phyloP scores from a whole-genome alignment of 2,113 vertebrate genomes.

The Daphoenositta chrysoptera region DNA sequence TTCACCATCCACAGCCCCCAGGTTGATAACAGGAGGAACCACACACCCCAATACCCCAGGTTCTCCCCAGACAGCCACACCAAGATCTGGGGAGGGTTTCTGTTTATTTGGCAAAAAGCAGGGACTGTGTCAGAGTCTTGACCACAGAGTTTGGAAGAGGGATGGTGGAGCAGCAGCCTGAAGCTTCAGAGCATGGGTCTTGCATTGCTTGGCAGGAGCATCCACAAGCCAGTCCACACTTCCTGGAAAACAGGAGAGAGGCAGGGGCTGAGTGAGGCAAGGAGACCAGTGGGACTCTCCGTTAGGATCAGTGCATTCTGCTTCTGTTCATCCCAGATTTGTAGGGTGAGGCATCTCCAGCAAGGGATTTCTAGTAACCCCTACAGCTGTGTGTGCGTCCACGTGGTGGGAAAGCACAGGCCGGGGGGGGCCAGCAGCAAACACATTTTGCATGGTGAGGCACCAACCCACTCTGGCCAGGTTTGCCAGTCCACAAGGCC shows the following conservation, averaged over 20 bases:
- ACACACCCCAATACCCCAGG: background rate
- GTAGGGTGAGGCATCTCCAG: background rate
- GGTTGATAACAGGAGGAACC: background rate
- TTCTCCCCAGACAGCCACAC: background rate
- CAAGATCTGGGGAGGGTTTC: background rate
- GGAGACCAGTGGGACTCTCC: background rate
- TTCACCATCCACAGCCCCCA: background rate
- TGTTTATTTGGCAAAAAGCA: slow-evolving; percentile 38
- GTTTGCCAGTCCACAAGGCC: background rate
- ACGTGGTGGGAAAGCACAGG: background rate
- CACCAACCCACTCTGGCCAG: background rate
- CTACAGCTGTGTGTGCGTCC: background rate
- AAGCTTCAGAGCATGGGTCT: background rate
- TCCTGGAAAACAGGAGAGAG: background rate
- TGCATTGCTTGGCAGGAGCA: background rate
- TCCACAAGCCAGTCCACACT: fast-evolving
- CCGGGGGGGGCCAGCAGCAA: background rate
- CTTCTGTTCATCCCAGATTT: background rate
- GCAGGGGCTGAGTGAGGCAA: background rate
- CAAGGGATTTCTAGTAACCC: background rate
- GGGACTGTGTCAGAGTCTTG: background rate
- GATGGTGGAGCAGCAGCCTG: background rate
- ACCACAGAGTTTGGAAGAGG: background rate
- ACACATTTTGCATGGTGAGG: background rate
- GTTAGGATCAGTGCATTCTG: background rate